phyloP scores from a whole-genome alignment of 2,113 vertebrate genomes.

The Ctenodactylus gundi region DNA sequence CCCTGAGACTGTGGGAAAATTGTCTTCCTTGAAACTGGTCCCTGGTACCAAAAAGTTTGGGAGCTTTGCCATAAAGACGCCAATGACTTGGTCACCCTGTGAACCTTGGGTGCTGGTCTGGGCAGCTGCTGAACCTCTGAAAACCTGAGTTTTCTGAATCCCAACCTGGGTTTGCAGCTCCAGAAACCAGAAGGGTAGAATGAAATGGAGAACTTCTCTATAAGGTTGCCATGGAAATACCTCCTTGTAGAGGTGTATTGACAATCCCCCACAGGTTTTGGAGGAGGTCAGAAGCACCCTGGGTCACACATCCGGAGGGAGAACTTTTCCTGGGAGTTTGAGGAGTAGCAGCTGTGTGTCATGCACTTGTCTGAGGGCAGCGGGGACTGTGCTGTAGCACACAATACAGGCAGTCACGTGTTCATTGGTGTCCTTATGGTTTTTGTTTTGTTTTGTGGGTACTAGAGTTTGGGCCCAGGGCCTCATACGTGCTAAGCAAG shows the following conservation, averaged over 20 bases:
- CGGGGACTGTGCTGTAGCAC: background rate
- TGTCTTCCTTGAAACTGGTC: too few relatives aligned
- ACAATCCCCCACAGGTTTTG: background rate
- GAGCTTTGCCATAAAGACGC: too few relatives aligned
- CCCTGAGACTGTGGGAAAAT: too few relatives aligned
- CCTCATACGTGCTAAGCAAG: background rate
- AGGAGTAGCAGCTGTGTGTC: rapidly evolving
- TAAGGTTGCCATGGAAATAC: background rate
- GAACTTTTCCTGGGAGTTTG: background rate
- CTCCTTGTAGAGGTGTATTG: background rate
- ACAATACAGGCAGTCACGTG: background rate
- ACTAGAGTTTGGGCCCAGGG: background rate
- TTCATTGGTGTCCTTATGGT: too few relatives aligned
- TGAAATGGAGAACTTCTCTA: background rate
- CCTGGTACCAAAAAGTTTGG: too few relatives aligned
- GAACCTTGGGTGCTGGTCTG: background rate
- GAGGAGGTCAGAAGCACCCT: background rate
- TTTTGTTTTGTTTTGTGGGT: background rate
- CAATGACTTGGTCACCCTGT: rapidly evolving
- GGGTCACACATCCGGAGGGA: background rate
- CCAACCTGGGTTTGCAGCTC: background rate
- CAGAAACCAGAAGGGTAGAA: background rate
- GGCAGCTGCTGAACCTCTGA: background rate
- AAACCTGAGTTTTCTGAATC: background rate
- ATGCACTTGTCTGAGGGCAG: background rate